Evolutionary conservation across 2,888 invertebrate genomes (phyloP).

Genomic region (Argyra leucocephala): DNA sequence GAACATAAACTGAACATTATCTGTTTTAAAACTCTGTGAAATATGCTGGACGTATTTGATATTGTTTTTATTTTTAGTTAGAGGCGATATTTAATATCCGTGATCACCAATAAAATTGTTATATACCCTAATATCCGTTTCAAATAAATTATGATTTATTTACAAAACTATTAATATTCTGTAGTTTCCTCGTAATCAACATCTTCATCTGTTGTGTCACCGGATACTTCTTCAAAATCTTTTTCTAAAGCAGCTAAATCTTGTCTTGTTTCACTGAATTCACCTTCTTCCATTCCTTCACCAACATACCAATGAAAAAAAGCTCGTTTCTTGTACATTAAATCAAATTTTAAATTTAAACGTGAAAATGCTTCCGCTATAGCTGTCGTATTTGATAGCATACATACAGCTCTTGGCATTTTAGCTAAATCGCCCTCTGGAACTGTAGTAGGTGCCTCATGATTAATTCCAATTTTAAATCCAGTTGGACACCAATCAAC

Average conservation of each 20-base stretch:
- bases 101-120: too few species aligned
- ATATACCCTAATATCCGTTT: too few species aligned
- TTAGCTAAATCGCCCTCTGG: constrained; percentile 69
- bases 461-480: constrained; percentile 79
- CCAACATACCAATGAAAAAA: constrained; percentile 85
- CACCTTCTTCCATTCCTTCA: constrained; percentile 43
- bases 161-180: too few species aligned
- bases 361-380: constrained; percentile 83
- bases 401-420: constrained; percentile 79
- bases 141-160: too few species aligned
- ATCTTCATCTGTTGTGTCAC: constrained; percentile 41
- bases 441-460: constrained; percentile 71
- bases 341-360: constrained; percentile 86
- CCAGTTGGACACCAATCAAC: constrained; percentile 95
- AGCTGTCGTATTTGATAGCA: constrained; percentile 84
- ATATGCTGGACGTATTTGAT: too few species aligned
- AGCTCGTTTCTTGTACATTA: constrained; percentile 54
- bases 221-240: constrained; percentile 40
- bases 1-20: too few species aligned
- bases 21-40: too few species aligned
- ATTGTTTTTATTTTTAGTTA: too few species aligned
- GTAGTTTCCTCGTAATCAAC: constrained; percentile 29
- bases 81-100: too few species aligned
- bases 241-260: constrained; percentile 38
- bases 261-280: constrained; percentile 41